Evolutionary conservation across 2,888 invertebrate species (phyloP), one percentile per base, ranked within the genome.

Genomic region (Priocnemis perturbator): DNA sequence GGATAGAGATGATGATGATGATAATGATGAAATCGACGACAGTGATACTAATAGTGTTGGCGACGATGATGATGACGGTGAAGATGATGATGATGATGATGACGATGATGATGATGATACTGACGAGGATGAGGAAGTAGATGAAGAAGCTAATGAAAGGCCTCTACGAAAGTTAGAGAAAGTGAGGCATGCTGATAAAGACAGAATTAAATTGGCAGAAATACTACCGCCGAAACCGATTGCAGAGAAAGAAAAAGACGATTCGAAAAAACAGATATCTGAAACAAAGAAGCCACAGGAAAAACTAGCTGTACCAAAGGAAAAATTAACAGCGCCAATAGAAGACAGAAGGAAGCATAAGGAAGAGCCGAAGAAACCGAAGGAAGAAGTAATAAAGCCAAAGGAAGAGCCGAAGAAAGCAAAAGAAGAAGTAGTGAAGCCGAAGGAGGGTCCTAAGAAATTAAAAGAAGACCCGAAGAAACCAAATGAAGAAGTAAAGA

Each of bases 181-280:
- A 69, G 84, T 87, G 0, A 81, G 83, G 71, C 69, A 73, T 50
- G 86, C 84, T 3, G 84, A 87, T 65, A 87, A 86, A 57, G 83
- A 83, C 7, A 87, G 81, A 60, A 21, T 66, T 2, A 81, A 66
- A 69, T 67, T 75, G 4, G 45, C 58, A 3, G 81, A 83, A 50
- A 17, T 48, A 37, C 14, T 30, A 56, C 30, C 69, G 59, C 58
- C 77, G 11, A 65, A 58, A 52, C 17, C 62, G 2, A 45, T 63
- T 7, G 15, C 5, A 4, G 66, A 67, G 1, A 71, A 74, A 44
- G 5, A 64, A 4, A 67, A 66, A 9, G 20, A 47, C 19, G 64
- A 73, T 57, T 60, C 30, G 56, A 73, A 50, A n/a, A 50, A 50
- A 50, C 17, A n/a, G 14, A 50, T 19, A 17, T 14, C 50, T 47